Evolutionary conservation across 53 echinoderm and acorn worm genomes (phyloP), one percentile per base, ranked within the genome.

Genomic region (Holothuria scabra): DNA sequence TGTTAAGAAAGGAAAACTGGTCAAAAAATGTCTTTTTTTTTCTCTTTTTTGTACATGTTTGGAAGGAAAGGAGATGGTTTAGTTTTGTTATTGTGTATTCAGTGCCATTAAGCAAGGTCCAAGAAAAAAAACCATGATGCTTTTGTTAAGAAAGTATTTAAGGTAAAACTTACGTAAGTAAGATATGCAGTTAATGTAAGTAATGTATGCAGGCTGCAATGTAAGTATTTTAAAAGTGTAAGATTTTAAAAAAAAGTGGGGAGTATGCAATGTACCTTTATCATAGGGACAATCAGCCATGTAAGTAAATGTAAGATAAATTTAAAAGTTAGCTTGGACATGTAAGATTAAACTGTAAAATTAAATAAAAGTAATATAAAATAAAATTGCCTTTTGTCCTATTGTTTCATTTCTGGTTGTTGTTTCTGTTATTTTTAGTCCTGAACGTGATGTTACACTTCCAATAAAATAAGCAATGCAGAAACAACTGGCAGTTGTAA

Each of bases 311-410:
- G 72, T 72, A 72, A 72, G 72, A 72, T 72, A 72, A 23, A 48
- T 44, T 72, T 72, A 72, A 46, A 72, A 72, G 72, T 72, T 72
- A 48, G 72, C 72, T 46, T 72, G 72, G 72, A 72, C 46, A 72
- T 72, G 67, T 72, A 72, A 72, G 72, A 72, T 46, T 72, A 72
- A 46, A 35, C 72, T 72, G 72, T 72, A 72, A 72, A 46, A 72
- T 72, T 72, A 72, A 72, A 72, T 72, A 72, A 72, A 72, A 72
- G 72, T 72, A 72, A 72, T 72, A 72, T 72, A 72, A 72, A 72
- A 72, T 72, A 72, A 72, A 72, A 72, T 72, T 72, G 25, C 12
- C 18, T 12, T 72, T 72, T 72, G 12, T 0, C 44, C 1, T 16
- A 24, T 69, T 21, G 5, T 72, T 30, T 22, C 8, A 13, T 4